These are phyloP conservation scores for Podarcis muralis DNA, from an alignment of 2,113 vertebrate genomes.

Conservation along the genomic window DNA sequence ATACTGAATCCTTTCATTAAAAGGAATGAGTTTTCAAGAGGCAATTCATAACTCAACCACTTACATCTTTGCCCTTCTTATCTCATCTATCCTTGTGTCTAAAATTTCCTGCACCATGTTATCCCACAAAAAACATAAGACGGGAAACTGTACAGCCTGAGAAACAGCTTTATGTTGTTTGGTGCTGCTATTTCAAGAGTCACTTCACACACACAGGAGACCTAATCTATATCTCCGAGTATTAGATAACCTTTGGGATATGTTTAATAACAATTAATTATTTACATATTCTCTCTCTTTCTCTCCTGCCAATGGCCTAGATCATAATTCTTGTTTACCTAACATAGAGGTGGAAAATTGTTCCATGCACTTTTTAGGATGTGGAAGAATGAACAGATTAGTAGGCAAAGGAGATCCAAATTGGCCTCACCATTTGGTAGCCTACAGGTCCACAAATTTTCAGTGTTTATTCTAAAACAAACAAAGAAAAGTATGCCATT, in stretches of 20 bases:
- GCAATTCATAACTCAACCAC: neutral
- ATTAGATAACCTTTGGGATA: conserved; percentile 7
- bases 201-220: neutral
- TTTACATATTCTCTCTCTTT: neutral
- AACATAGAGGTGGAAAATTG: neutral
- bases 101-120: neutral
- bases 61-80: neutral
- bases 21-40: neutral
- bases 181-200: neutral
- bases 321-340: neutral
- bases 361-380: neutral
- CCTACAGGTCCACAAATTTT: neutral
- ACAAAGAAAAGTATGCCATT: neutral
- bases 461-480: neutral
- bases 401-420: neutral
- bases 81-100: neutral
- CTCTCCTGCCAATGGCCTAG: no score
- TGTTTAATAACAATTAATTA: neutral
- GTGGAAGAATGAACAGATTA: neutral
- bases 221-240: neutral
- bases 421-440: neutral
- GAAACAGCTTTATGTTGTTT: neutral
- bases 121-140: neutral
- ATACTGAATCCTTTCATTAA: neutral
- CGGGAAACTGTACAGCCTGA: neutral